Evolutionary conservation across 2,888 invertebrate genomes (phyloP).

Genomic region (Aricia artaxerxes): DNA sequence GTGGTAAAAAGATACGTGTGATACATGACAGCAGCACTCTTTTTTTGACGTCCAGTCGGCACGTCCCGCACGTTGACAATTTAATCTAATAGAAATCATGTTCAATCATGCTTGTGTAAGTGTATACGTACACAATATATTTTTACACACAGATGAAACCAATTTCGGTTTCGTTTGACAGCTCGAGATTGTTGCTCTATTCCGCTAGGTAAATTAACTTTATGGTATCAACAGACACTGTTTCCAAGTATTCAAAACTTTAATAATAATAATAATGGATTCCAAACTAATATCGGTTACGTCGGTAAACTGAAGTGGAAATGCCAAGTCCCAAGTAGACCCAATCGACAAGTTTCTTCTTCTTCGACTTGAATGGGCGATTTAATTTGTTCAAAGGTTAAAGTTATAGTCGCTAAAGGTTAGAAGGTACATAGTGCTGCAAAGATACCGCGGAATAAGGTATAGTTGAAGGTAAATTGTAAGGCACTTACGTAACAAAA

Average conservation of each 20-base stretch:
- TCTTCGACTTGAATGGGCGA: background rate
- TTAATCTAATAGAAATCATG: no score
- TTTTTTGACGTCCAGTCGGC: no score
- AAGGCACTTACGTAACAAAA: conserved; percentile 30
- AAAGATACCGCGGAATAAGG: background rate
- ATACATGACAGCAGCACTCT: no score
- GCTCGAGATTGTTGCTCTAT: no score
- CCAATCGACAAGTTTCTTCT: background rate
- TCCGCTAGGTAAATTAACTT: no score
- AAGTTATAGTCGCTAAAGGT: background rate
- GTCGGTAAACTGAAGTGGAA: conserved; percentile 3
- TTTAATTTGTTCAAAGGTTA: conserved; percentile 16
- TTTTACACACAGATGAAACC: no score
- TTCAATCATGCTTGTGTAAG: no score
- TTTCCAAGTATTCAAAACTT: background rate
- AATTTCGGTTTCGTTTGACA: no score
- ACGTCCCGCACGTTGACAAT: no score
- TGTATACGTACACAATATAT: no score
- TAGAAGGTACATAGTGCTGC: background rate
- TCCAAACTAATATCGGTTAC: conserved; percentile 9
- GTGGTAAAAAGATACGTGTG: no score
- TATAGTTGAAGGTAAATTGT: conserved; percentile 15
- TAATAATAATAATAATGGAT: background rate
- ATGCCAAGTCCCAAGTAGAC: background rate
- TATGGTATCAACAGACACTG: background rate